Evolutionary conservation across 2,113 vertebrate genomes (phyloP).

Genomic region (Nycticebus coucang): DNA sequence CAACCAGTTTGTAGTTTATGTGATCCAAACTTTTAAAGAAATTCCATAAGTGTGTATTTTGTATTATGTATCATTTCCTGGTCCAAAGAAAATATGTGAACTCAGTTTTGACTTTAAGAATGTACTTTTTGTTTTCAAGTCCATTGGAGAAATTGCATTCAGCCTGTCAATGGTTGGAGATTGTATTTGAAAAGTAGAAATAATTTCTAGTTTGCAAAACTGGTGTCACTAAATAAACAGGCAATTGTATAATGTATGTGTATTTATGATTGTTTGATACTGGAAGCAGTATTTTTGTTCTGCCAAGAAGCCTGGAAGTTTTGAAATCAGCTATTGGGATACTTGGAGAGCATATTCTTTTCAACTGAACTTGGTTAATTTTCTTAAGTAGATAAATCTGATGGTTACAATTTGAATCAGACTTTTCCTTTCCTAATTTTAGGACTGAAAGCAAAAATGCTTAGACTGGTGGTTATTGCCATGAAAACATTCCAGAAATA

Average conservation of each 20-base stretch:
- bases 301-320: background rate
- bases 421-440: constrained; percentile 7
- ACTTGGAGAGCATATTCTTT: background rate
- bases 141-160: constrained; percentile 89
- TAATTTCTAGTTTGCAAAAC: constrained; percentile 92
- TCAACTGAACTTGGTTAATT: constrained; percentile 30
- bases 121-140: constrained; percentile 88
- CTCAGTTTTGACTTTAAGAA: constrained; percentile 90
- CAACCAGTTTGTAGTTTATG: constrained; percentile 89
- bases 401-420: constrained; percentile 40
- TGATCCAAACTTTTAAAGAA: constrained; percentile 89
- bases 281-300: background rate
- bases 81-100: constrained; percentile 90
- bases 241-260: constrained; percentile 86
- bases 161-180: constrained; percentile 89
- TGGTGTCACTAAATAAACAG: constrained; percentile 93
- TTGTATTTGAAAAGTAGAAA: constrained; percentile 83
- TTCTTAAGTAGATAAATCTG: constrained; percentile 36
- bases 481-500: constrained; percentile 38
- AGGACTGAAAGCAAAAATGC: constrained; percentile 23
- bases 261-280: constrained; percentile 80
- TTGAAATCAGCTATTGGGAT: constrained; percentile 44
- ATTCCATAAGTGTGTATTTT: constrained; percentile 94
- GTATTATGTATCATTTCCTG: constrained; percentile 91
- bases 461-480: background rate